Evolutionary conservation across 2,888 invertebrate genomes (phyloP).

Genomic region (Noctuana brunneofusca): DNA sequence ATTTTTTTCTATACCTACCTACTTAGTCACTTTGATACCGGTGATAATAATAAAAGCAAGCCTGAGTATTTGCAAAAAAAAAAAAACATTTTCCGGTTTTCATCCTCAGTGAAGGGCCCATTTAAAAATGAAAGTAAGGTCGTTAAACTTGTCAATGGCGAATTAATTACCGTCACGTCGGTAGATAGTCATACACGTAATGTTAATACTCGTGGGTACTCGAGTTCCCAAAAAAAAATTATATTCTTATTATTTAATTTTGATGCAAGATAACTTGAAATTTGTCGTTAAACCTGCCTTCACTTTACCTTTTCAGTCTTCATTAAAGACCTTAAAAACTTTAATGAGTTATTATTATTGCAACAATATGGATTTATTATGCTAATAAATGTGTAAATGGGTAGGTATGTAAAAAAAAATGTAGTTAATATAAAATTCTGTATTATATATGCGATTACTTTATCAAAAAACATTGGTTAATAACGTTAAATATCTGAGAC

Average conservation of each 20-base stretch:
- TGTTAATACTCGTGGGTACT: too few species aligned
- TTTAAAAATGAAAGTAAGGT: conserved; percentile 2
- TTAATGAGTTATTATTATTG: not conserved
- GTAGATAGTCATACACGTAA: not conserved
- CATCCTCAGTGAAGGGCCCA: not conserved
- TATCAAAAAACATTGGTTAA: too few species aligned
- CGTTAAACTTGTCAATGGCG: not conserved
- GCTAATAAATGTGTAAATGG: too few species aligned
- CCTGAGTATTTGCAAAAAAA: too few species aligned
- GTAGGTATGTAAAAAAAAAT: too few species aligned
- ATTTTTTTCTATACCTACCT: too few species aligned
- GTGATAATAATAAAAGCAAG: too few species aligned
- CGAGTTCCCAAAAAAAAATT: not conserved
- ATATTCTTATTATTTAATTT: not conserved
- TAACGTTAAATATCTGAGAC: too few species aligned
- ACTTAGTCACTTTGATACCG: too few species aligned
- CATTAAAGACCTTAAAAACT: not conserved
- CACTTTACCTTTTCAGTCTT: not conserved
- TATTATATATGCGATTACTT: too few species aligned
- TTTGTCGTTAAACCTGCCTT: not conserved
- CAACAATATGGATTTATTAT: not conserved
- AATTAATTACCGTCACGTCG: not conserved
- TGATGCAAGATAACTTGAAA: not conserved
- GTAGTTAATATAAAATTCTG: too few species aligned
- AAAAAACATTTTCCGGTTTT: not conserved